A percentile compares a stretch with the other conserved stretches of the same genome.
These are phyloP conservation scores for Osmerus eperlanus DNA, from an alignment of 2,113 vertebrate genomes.

Conservation along the genomic window DNA sequence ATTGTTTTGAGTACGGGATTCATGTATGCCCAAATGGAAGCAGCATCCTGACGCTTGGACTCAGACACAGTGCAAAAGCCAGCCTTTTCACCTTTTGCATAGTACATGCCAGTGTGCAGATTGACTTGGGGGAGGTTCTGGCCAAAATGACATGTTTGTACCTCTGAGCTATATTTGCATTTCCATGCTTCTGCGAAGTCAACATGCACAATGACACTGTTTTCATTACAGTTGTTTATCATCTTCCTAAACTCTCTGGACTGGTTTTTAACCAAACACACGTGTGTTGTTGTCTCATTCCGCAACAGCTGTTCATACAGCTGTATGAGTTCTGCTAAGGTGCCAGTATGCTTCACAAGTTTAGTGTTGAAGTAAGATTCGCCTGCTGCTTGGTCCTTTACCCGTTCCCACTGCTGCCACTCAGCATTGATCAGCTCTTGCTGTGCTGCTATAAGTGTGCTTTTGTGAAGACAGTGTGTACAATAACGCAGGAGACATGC, in stretches of 20 bases:
- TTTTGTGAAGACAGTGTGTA: neutral
- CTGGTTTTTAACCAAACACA: no score
- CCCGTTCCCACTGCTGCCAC: slow-evolving; percentile 19
- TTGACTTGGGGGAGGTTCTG: slow-evolving; percentile 26
- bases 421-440: slow-evolving; percentile 17
- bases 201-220: slow-evolving; percentile 8
- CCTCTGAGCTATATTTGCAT: slow-evolving; percentile 14
- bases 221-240: no score
- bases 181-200: slow-evolving; percentile 24
- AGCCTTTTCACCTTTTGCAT: no score
- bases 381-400: slow-evolving; percentile 11
- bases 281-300: no score
- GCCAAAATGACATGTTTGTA: slow-evolving; percentile 14
- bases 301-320: no score
- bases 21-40: slow-evolving; percentile 20
- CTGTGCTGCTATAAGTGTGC: slow-evolving; percentile 2
- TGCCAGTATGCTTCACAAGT: slow-evolving; percentile 6
- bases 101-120: neutral
- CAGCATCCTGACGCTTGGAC: slow-evolving; percentile 13
- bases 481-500: slow-evolving; percentile 18
- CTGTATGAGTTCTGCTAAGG: neutral
- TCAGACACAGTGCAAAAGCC: no score
- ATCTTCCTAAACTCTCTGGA: no score
- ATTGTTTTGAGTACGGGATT: slow-evolving; percentile 15
- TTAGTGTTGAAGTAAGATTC: slow-evolving; percentile 9